Evolutionary conservation across 2,797 vertebrate genomes (phyloP).

Genomic region (Synaphobranchus kaupii): DNA sequence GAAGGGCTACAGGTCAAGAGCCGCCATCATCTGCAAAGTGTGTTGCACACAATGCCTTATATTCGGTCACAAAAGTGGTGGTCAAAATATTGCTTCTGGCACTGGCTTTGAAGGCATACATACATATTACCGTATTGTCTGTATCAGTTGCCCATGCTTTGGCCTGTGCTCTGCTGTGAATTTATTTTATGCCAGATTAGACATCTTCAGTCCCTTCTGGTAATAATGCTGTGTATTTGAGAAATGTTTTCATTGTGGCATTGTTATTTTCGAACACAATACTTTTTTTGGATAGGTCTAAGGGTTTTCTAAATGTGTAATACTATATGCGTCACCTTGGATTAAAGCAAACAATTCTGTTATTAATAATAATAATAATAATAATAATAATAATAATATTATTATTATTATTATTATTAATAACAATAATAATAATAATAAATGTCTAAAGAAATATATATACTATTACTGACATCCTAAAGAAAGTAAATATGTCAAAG

Average conservation of each 20-base stretch:
- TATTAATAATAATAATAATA: not conserved
- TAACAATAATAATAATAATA: not conserved
- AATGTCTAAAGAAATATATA: too few species aligned
- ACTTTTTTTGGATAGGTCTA: not conserved
- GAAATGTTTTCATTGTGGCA: not conserved
- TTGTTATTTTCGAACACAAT: not conserved
- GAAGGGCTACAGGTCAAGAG: not conserved
- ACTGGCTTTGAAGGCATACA: not conserved
- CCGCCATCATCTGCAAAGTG: not conserved
- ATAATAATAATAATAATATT: not conserved
- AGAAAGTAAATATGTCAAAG: too few species aligned
- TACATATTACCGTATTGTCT: not conserved
- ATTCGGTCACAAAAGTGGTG: slow-evolving; percentile 4
- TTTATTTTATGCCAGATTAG: not conserved
- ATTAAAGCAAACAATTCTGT: not conserved
- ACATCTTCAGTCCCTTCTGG: slow-evolving; percentile 8
- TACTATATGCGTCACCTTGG: not conserved
- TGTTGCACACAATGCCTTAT: not conserved
- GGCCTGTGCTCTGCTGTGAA: not conserved
- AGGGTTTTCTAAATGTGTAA: not conserved
- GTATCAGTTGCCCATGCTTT: slow-evolving; percentile 16
- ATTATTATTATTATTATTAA: too few species aligned
- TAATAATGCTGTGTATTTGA: not conserved
- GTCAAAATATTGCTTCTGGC: not conserved
- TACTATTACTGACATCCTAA: too few species aligned